A percentile compares a stretch with the other conserved stretches of the same genome.
Conservation (phyloP, 2,888 invertebrate species). For the Zonitis immaculata region DNA sequence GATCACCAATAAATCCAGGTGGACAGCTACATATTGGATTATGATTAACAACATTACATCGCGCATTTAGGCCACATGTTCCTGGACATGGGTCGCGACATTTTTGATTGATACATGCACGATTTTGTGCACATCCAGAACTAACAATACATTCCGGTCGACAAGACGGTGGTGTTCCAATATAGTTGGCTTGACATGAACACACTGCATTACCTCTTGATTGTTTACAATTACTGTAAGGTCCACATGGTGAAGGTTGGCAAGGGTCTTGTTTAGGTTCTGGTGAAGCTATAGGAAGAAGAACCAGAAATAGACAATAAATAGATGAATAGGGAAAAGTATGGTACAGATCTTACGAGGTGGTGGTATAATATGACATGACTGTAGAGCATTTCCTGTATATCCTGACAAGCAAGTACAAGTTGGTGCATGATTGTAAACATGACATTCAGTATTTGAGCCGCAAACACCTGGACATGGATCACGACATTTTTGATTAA, state of each 20-base stretch:
- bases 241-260: conserved; percentile 71
- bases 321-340: background rate
- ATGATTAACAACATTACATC: conserved; percentile 79
- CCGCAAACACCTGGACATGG: conserved; percentile 82
- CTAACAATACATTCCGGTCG: conserved; percentile 79
- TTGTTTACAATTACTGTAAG: conserved; percentile 72
- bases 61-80: conserved; percentile 76
- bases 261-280: conserved; percentile 54
- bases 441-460: conserved; percentile 75
- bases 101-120: conserved; percentile 72
- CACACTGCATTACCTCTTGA: conserved; percentile 72
- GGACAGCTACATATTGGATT: conserved; percentile 81
- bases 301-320: conserved; percentile 13
- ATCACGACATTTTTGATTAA: conserved; percentile 78
- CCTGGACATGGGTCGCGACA: conserved; percentile 79
- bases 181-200: conserved; percentile 71
- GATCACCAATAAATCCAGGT: conserved; percentile 72
- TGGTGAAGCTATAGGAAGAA: conserved; percentile 30
- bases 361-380: conserved; percentile 59
- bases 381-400: conserved; percentile 72
- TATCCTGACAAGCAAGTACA: conserved; percentile 70
- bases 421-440: conserved; percentile 76
- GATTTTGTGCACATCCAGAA: conserved; percentile 75
- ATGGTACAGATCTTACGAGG: conserved; percentile 42
- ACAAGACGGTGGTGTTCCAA: conserved; percentile 72